A percentile compares a stretch with the other conserved stretches of the same genome.
Evolutionary conservation across 2,797 vertebrate species (phyloP).

Genomic region (Lycodopsis pacificus): DNA sequence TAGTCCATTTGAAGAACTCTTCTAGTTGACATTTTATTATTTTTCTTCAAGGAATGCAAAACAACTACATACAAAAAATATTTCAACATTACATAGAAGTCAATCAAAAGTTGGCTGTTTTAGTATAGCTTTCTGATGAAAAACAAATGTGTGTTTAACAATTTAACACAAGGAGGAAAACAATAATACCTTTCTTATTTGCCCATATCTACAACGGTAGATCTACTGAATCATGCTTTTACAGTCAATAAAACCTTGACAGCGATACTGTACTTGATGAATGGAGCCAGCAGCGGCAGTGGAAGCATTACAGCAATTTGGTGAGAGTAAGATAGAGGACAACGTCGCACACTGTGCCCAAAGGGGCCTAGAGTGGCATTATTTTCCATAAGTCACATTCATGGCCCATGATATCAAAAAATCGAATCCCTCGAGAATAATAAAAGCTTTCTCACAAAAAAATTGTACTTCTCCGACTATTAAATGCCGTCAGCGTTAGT

Average conservation of each 20-base stretch:
- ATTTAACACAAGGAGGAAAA: background rate
- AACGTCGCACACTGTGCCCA: conserved; percentile 37
- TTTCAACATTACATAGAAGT: background rate
- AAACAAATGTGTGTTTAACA: background rate
- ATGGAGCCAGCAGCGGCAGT: conserved; percentile 29
- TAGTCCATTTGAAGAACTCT: background rate
- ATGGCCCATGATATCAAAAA: conserved; percentile 38
- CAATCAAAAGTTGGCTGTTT: background rate
- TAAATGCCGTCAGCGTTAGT: conserved; percentile 45
- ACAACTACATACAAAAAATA: background rate
- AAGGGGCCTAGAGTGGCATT: conserved; percentile 37
- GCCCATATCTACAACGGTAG: background rate
- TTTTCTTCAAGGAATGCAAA: background rate
- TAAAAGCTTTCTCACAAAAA: conserved; percentile 37
- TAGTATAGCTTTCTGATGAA: background rate
- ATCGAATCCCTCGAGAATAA: conserved; percentile 39
- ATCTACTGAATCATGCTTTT: conserved; percentile 34
- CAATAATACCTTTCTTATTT: background rate
- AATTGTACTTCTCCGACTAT: conserved; percentile 38
- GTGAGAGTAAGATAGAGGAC: conserved; percentile 27
- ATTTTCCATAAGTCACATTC: conserved; percentile 54
- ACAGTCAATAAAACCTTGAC: conserved; percentile 27
- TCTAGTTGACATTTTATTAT: background rate
- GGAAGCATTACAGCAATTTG: conserved; percentile 30
- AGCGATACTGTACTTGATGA: conserved; percentile 38